Evolutionary conservation across 2,113 vertebrate species (phyloP), one percentile per base, ranked within the genome.

Genomic region (Podocnemis expansa): DNA sequence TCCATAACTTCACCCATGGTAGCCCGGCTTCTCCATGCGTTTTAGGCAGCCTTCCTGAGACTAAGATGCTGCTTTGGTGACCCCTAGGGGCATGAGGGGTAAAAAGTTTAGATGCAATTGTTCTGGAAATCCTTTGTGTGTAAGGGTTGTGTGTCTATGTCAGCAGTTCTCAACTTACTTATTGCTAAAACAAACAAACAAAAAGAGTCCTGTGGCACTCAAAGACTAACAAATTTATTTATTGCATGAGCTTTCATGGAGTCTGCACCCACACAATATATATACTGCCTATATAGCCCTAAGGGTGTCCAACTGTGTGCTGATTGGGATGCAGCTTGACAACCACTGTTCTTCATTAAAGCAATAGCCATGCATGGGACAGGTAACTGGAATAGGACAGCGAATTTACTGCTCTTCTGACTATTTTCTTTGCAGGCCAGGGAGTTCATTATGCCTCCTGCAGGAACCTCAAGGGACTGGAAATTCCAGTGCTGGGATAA

Each of bases 341-440:
- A 52, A 14, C 51, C 51, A 52, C 16, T 52, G 51, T 60, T 12
- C 56, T 45, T 7, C 73, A 3, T 12, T 41, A 41, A 38, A 24
- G 0, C 3, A 45, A 12, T 4, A 52, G 52, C 31, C 52, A 58
- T 7, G 10, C 27, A 1, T 51, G 43, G 4, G 3, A 10, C 25
- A 76, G 14, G 24, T 45, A 2, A 45, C 41, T 55, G 5, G 17
- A 51, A 17, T 10, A 51, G 78, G 70, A 29, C 2, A 5, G 5
- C 8, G n/a, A 34, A n/a, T 2, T n/a, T 21, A n/a, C n/a, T 38
- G 51, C 51, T 31, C 43, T 49, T 84, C 51, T 76, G 73, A 76
- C 43, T 45, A 43, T 43, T 24, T 34, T 78, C 10, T 12, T 13
- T 2, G 5, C 17, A 22, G 11, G 27, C 38, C 24, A 5, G 63